Conservation (phyloP, 1,140 invertebrate species). For the Theocolax elegans region DNA sequence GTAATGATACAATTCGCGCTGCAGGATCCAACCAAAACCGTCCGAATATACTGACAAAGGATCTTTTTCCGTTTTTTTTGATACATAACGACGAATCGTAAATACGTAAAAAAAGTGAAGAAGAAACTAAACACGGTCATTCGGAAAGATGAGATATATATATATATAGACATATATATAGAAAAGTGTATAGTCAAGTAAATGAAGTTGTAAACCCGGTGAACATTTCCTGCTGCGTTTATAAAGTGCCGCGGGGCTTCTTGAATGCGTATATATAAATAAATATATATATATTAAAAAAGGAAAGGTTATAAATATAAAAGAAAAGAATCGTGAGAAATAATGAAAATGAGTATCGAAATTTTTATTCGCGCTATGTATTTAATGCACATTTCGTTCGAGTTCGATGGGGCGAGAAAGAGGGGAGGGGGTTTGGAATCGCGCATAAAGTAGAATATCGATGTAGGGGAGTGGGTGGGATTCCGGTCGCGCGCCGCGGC, state of each 20-base stretch:
- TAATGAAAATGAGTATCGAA: neutral
- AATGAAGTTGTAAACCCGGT: slow-evolving; percentile 14
- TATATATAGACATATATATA: neutral
- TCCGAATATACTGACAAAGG: slow-evolving; percentile 36
- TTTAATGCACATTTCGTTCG: neutral
- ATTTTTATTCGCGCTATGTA: slow-evolving; percentile 14
- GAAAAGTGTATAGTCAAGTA: neutral
- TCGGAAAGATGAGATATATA: neutral
- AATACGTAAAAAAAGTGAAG: neutral
- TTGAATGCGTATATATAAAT: slow-evolving; percentile 23
- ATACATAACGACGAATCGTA: neutral
- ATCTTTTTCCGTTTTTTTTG: slow-evolving; percentile 9
- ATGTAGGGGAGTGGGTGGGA: neutral
- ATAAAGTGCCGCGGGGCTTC: slow-evolving; percentile 39
- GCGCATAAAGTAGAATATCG: slow-evolving; percentile 61
- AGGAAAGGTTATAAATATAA: no score
- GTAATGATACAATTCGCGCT: neutral
- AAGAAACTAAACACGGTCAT: neutral
- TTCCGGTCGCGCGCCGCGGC: slow-evolving; percentile 51
- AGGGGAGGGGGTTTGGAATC: neutral
- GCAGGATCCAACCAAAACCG: slow-evolving; percentile 5
- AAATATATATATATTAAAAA: slow-evolving; percentile 34
- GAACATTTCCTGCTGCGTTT: slow-evolving; percentile 34
- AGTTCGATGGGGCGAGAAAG: slow-evolving; percentile 23
- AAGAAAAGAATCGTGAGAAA: slow-evolving; percentile 35